Evolutionary conservation across 2,888 invertebrate genomes (phyloP).

Genomic region (Anorthoa munda): DNA sequence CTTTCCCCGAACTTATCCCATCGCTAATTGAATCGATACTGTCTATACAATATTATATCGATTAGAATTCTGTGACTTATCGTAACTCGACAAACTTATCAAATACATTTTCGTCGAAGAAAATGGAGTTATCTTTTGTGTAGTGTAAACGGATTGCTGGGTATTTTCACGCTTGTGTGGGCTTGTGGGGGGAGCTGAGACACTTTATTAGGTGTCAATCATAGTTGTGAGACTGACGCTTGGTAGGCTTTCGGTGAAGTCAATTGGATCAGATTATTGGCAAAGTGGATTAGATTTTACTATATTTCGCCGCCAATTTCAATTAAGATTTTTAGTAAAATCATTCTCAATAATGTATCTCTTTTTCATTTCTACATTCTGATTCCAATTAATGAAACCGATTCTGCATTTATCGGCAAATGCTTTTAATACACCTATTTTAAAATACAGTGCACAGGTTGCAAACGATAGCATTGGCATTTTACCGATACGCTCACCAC

Average conservation of each 20-base stretch:
- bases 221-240: slow-evolving; percentile 40
- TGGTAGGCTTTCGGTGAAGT: slow-evolving; percentile 18
- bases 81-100: slow-evolving; percentile 41
- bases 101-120: slow-evolving; percentile 43
- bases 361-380: not conserved
- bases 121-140: slow-evolving; percentile 53
- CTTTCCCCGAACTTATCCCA: slow-evolving; percentile 57
- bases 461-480: slow-evolving; percentile 48
- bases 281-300: slow-evolving; percentile 3
- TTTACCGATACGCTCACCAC: slow-evolving; percentile 47
- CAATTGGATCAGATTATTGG: slow-evolving; percentile 21
- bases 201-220: slow-evolving; percentile 58
- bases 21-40: slow-evolving; percentile 62
- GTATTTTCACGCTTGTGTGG: slow-evolving; percentile 52
- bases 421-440: slow-evolving; percentile 29
- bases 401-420: slow-evolving; percentile 6
- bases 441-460: slow-evolving; percentile 48
- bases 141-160: slow-evolving; percentile 43
- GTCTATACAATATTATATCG: slow-evolving; percentile 43
- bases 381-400: slow-evolving; percentile 5
- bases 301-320: not conserved
- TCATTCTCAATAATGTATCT: not conserved
- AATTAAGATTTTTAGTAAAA: not conserved
- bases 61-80: slow-evolving; percentile 57
- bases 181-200: slow-evolving; percentile 40